phyloP scores from a whole-genome alignment of 2,797 vertebrate species.

The Clarias pachynema region DNA sequence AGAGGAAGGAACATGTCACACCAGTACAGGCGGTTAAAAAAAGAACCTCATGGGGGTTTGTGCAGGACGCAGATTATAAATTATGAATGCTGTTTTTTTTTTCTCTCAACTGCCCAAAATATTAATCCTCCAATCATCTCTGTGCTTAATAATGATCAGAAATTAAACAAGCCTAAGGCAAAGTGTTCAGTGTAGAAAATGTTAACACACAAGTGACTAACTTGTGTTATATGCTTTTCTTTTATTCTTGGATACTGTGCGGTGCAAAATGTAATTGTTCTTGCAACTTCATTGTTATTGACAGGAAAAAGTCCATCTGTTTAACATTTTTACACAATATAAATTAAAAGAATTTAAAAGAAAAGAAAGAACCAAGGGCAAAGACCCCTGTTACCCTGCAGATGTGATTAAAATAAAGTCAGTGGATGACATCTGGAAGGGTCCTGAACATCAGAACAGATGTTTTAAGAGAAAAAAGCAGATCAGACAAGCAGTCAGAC shows the following conservation, averaged over 20 bases:
- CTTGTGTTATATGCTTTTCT: neutral
- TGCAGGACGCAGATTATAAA: constrained; percentile 17
- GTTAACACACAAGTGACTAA: neutral
- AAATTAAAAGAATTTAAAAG: neutral
- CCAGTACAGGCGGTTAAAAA: constrained; percentile 14
- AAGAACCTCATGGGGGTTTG: constrained; percentile 10
- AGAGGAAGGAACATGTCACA: constrained; percentile 38
- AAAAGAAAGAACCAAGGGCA: neutral
- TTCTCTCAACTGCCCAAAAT: constrained; percentile 1
- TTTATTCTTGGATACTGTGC: neutral
- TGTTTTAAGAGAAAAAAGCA: neutral
- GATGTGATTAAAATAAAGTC: neutral
- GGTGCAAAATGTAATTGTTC: neutral
- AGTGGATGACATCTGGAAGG: neutral
- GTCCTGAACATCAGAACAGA: neutral
- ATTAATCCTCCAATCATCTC: neutral
- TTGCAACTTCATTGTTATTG: neutral
- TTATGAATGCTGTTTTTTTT: constrained; percentile 34
- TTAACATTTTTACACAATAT: neutral
- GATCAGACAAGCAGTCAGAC: neutral
- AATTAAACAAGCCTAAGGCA: neutral
- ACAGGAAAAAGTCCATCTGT: neutral
- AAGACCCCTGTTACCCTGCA: neutral
- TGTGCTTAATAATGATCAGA: neutral
- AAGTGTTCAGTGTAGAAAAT: neutral